Evolutionary conservation across 1,140 invertebrate species (phyloP).

Genomic region (Lysiphlebus fabarum): DNA sequence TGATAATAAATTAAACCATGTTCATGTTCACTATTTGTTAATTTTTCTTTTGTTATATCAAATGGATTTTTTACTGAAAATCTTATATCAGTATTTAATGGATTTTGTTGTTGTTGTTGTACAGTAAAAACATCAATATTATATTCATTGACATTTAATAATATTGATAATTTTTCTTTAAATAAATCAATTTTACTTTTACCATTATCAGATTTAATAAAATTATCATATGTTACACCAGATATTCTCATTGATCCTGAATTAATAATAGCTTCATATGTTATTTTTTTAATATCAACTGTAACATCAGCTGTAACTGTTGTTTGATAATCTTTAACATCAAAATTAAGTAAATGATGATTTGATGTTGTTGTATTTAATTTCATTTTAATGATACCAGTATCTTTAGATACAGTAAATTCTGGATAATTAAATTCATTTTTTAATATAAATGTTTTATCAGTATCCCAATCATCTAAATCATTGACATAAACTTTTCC

Average conservation of each 20-base stretch:
- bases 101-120: conserved; percentile 78
- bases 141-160: conserved; percentile 75
- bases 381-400: conserved; percentile 93
- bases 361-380: conserved; percentile 83
- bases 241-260: conserved; percentile 90
- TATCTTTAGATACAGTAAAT: conserved; percentile 84
- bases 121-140: conserved; percentile 97
- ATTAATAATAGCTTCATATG: conserved; percentile 91
- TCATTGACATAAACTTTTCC: conserved; percentile 95
- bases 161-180: conserved; percentile 78
- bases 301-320: conserved; percentile 90
- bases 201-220: conserved; percentile 80
- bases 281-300: conserved; percentile 88
- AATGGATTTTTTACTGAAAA: conserved; percentile 68
- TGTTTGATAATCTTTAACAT: conserved; percentile 88
- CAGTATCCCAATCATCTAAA: conserved; percentile 94
- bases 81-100: conserved; percentile 86
- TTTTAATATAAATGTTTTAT: conserved; percentile 96
- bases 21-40: too few relatives aligned
- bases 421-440: conserved; percentile 69
- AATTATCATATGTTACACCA: conserved; percentile 94
- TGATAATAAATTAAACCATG: conserved; percentile 96
- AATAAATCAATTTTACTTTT: conserved; percentile 87
- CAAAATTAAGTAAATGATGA: conserved; percentile 86
- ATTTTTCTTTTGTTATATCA: too few relatives aligned